Percentiles rank a stretch among this genome's conserved stretches.
phyloP scores from a whole-genome alignment of 1,140 invertebrate genomes.

The Hesperophylax magnus region DNA sequence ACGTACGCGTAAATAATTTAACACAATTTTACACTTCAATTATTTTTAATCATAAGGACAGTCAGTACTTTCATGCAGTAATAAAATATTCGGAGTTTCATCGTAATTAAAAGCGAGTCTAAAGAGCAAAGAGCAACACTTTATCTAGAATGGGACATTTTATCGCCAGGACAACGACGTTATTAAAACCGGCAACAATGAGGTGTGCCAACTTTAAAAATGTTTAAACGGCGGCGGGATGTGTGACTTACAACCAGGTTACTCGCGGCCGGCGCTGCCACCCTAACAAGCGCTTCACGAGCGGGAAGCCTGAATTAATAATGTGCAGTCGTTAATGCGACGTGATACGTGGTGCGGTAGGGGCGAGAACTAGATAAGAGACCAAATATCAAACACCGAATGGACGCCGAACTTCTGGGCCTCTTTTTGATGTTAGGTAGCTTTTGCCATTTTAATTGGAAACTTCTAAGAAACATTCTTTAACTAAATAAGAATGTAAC shows the following conservation, averaged over 20 bases:
- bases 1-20: too few relatives aligned
- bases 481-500: too few relatives aligned
- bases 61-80: too few relatives aligned
- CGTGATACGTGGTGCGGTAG: background rate
- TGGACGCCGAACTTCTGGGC: too few relatives aligned
- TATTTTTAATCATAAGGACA: too few relatives aligned
- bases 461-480: too few relatives aligned
- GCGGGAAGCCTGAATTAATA: constrained; percentile 5
- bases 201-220: constrained; percentile 3
- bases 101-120: background rate
- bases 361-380: background rate
- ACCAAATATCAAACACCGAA: too few relatives aligned
- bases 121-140: background rate
- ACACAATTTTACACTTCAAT: too few relatives aligned
- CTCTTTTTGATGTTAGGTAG: too few relatives aligned
- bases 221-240: background rate
- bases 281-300: constrained; percentile 11
- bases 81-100: too few relatives aligned
- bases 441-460: too few relatives aligned
- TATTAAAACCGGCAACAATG: background rate
- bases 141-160: background rate
- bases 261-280: background rate
- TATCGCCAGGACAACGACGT: background rate
- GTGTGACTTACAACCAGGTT: too few relatives aligned
- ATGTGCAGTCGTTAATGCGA: background rate